phyloP scores from a whole-genome alignment of 2,888 invertebrate genomes.

The Ichneumoninae sp. region DNA sequence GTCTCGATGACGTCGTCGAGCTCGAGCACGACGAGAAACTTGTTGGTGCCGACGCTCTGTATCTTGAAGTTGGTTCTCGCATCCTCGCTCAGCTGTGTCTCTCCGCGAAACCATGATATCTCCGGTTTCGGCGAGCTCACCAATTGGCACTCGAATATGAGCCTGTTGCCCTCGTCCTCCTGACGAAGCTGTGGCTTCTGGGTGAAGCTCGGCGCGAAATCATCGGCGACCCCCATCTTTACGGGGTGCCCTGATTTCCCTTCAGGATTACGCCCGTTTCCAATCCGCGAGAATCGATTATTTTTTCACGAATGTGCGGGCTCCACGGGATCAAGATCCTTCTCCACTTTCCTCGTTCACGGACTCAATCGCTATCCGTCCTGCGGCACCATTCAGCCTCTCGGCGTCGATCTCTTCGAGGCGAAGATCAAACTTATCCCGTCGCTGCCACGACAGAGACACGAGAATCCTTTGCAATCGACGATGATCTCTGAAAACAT shows the following conservation, averaged over 20 bases:
- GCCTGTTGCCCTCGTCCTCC: constrained; percentile 97
- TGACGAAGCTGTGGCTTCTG: constrained; percentile 98
- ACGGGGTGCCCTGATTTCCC: constrained; percentile 67
- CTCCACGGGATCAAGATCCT: background rate
- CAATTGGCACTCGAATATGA: constrained; percentile 97
- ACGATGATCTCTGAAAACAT: constrained; percentile 26
- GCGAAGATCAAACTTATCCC: constrained; percentile 17
- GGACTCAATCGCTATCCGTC: constrained; percentile 63
- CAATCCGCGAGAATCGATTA: background rate
- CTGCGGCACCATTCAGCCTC: constrained; percentile 76
- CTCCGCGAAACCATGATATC: constrained; percentile 96
- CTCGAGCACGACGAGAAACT: constrained; percentile 95
- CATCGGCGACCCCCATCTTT: constrained; percentile 94
- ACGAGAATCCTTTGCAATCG: constrained; percentile 44
- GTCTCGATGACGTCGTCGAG: constrained; percentile 98
- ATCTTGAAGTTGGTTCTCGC: constrained; percentile 94
- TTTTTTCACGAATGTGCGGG: background rate
- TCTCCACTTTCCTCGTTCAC: constrained; percentile 23
- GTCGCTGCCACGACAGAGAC: constrained; percentile 41
- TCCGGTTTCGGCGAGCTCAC: constrained; percentile 95
- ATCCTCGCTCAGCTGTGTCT: constrained; percentile 93
- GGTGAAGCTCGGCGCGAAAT: constrained; percentile 99
- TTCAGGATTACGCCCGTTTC: constrained; percentile 51
- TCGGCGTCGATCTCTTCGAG: constrained; percentile 21
- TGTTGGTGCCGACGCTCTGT: constrained; percentile 93